Evolutionary conservation across 1,140 invertebrate genomes (phyloP), one percentile per base, ranked within the genome.

Genomic region (Orius insidiosus): DNA sequence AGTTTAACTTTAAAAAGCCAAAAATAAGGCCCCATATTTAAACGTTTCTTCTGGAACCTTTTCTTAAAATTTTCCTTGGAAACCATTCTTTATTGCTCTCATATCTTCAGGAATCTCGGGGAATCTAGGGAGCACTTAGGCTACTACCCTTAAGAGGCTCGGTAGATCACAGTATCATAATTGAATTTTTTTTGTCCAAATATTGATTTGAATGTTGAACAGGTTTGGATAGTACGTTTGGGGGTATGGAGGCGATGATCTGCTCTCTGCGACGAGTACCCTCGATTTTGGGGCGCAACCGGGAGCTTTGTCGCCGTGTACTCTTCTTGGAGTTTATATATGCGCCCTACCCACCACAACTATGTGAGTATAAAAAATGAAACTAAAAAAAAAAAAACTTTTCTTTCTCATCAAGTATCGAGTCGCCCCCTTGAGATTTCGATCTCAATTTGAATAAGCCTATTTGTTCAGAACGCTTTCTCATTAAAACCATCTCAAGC

Each of bases 331-430:
- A 15, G 45, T 92, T 52, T 95, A 89, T 60, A 70, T 94, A 14
- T 89, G 87, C 55, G 83, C 84, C 16, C 68, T 96, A 34, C 85
- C 89, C 0, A 93, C 90, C n/a, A 87, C 84, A 45, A 95, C 90
- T 89, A 92, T 58, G 90, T 94, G 63, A 79, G 78, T 72, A 47
- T 46, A 34, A n/a, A n/a, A n/a, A n/a, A n/a, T n/a, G n/a, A n/a
- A n/a, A n/a, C n/a, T 51, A 43, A 11, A 24, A 18, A 43, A 41
- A n/a, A 11, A 24, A 9, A 32, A 4, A 24, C 7, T 40, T 24
- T 24, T 13, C 3, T 40, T 24, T 24, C 24, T 24, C 24, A 3
- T 24, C 7, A n/a, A n/a, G n/a, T n/a, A 16, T 15, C 14, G 30
- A 40, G 24, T 7, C 24, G 7, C 19, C 42, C 30, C 32, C 42